Evolutionary conservation across 2,113 vertebrate genomes (phyloP), one percentile per base, ranked within the genome.

Genomic region (Notothenia rossii): DNA sequence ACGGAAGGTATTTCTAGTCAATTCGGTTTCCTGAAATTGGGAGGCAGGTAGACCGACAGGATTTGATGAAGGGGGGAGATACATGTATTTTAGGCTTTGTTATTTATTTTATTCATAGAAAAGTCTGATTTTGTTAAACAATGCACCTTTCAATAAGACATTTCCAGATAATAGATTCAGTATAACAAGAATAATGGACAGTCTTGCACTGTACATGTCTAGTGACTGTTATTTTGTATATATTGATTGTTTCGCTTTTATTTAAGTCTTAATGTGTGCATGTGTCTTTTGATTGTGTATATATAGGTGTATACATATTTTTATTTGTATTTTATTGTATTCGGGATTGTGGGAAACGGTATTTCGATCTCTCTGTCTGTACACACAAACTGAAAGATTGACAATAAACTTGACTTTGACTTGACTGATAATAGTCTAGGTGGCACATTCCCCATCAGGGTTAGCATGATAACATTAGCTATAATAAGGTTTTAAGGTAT

Each of bases 1-100:
- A 64, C 74, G 43, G 71, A 60, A 13, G 2, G 36, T n/a, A 76
- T 79, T 78, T 64, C 8, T 65, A 73, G 74, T 87, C 4, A 62
- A 83, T 89, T 79, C 61, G 66, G 64, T 77, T 36, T 25, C 5
- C 63, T 79, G 66, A 59, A 75, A 79, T 51, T 53, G 60, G 64
- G 56, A 3, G 29, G 29, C 29, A 29, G 29, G 3, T 3, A 3
- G 29, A 29, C 36, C 72, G 76, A 53, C 45, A 72, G 82, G 60
- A 7, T 43, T 20, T 7, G 36, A 64, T n/a, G 8, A 56, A 40
- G 40, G 53, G 29, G 29, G 66, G 40, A 50, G n/a, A 64, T 40
- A 36, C 33, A 84, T 49, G 61, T 61, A 36, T 81, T 75, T 77
- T 85, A 11, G 33, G 51, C 61, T 64, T 50, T 69, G n/a, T 58